Conservation (phyloP, 2,888 invertebrate genomes). For the Drosophila colorata region DNA sequence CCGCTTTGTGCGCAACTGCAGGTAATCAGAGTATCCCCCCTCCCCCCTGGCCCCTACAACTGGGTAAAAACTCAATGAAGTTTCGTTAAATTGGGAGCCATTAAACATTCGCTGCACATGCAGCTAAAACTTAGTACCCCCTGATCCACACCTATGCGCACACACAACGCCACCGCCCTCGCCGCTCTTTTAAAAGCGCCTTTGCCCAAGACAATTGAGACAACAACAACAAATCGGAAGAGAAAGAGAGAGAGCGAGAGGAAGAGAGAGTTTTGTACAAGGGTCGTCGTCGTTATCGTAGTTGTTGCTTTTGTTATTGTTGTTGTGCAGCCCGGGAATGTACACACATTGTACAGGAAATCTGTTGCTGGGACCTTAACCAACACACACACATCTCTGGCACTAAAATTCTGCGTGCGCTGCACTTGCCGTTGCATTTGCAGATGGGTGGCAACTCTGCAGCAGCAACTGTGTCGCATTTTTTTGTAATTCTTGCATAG, state of each 20-base stretch:
- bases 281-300: constrained; percentile 47
- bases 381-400: constrained; percentile 39
- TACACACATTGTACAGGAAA: constrained; percentile 70
- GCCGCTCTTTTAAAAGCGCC: constrained; percentile 16
- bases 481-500: constrained; percentile 61
- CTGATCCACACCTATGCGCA: background rate
- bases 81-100: constrained; percentile 36
- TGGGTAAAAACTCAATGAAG: constrained; percentile 54
- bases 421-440: constrained; percentile 63
- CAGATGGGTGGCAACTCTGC: constrained; percentile 47
- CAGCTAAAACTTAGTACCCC: constrained; percentile 14
- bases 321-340: constrained; percentile 69
- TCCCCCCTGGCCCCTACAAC: background rate
- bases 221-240: constrained; percentile 33
- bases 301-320: constrained; percentile 54
- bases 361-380: constrained; percentile 69
- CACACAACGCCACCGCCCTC: constrained; percentile 15
- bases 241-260: constrained; percentile 26
- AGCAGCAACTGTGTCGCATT: constrained; percentile 35
- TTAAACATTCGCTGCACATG: constrained; percentile 59
- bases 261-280: constrained; percentile 43
- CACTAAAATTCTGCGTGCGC: constrained; percentile 76
- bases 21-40: constrained; percentile 54
- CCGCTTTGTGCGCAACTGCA: constrained; percentile 73
- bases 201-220: constrained; percentile 50